Base-by-base conservation (phyloP, 2,113 vertebrate species). In the Chascanopsetta lugubris region DNA sequence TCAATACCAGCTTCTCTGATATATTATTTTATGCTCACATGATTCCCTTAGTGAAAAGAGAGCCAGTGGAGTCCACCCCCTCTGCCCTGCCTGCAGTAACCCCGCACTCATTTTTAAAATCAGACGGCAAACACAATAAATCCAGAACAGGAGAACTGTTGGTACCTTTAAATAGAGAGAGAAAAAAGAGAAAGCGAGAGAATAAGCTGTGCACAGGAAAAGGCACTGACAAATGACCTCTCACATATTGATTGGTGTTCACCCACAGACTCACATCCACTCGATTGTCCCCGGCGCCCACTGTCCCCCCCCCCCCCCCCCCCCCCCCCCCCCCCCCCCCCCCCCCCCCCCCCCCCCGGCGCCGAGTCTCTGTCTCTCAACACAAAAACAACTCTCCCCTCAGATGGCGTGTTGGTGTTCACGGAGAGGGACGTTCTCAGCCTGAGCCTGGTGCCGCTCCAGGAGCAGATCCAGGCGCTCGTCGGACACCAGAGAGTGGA, bases 361-460 rank as follows among this genome's bases (percentile, higher is more conserved):
- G n/a, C n/a, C n/a, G n/a, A n/a, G n/a, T n/a, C n/a, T n/a, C n/a
- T n/a, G n/a, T n/a, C n/a, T n/a, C n/a, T n/a, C n/a, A 67, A 61
- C 24, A 29, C 34, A 53, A 49, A 34, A 65, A 55, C 65, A 71
- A 69, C 61, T 82, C 68, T 80, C 61, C 36, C 62, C 47, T 82
- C 72, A 90, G 90, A 86, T 71, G 69, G 76, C 1, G 79, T 83
- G 38, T 72, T 89, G 61, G 80, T 88, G 51, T 87, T 90, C 58
- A 84, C 84, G 18, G 85, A 91, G 30, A 84, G 72, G 57, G 77
- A 86, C 40, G 72, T 92, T 68, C 80, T 87, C 69, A 77, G 47
- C 32, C 69, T 92, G 67, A 58, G 61, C 5, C 65, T 72, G 38
- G 77, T 80, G 55, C 84, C 89, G 2, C n/a, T 89, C 2, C 49